phyloP scores from a whole-genome alignment of 1,140 invertebrate species.

The Belonocnema kinseyi region DNA sequence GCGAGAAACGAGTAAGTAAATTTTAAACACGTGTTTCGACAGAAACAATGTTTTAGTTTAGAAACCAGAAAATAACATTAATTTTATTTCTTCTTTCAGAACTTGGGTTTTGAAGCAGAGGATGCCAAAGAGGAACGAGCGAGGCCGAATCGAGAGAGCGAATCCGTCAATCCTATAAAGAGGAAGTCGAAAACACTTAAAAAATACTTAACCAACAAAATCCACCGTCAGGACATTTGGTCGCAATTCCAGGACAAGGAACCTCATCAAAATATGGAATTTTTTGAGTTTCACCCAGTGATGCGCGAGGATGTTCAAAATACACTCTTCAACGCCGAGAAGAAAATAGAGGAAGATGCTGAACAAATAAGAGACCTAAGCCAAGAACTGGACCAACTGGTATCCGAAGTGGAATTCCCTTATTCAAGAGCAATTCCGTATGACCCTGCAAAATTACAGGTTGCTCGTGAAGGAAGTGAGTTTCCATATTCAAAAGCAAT shows the following conservation, averaged over 20 bases:
- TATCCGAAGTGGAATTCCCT: constrained; percentile 34
- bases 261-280: no score
- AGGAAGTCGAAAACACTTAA: constrained; percentile 3
- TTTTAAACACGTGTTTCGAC: not conserved
- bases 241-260: no score
- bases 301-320: not conserved
- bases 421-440: constrained; percentile 39
- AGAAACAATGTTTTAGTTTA: no score
- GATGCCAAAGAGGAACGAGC: no score
- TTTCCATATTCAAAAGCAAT: constrained; percentile 41
- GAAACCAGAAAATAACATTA: no score
- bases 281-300: no score
- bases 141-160: no score
- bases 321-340: not conserved
- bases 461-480: constrained; percentile 31
- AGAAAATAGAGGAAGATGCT: constrained; percentile 6
- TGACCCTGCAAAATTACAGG: constrained; percentile 38
- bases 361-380: not conserved
- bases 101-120: no score
- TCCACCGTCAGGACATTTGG: not conserved
- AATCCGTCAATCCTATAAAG: not conserved
- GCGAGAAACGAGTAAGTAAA: constrained; percentile 2
- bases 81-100: no score
- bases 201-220: constrained; percentile 4
- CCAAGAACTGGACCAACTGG: constrained; percentile 4